Percentiles rank a stretch among this genome's conserved stretches.
Evolutionary conservation across 2,113 vertebrate genomes (phyloP).

Genomic region (Sclerurus mexicanus): DNA sequence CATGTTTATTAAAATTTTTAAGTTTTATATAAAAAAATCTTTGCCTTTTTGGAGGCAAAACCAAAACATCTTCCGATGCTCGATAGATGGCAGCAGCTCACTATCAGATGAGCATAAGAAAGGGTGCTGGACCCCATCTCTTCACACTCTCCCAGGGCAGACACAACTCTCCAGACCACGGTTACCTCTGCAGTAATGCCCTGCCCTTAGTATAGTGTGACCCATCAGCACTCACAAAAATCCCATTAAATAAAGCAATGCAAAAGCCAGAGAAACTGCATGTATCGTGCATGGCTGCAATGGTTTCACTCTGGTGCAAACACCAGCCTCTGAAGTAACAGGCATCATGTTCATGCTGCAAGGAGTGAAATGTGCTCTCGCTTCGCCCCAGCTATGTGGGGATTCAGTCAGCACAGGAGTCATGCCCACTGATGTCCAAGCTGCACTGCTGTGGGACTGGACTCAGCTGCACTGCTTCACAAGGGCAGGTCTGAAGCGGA

Average conservation of each 20-base stretch:
- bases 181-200: background rate
- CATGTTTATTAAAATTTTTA: slow-evolving; percentile 35
- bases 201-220: background rate
- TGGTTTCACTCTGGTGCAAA: background rate
- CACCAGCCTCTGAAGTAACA: background rate
- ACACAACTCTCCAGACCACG: background rate
- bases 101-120: slow-evolving; percentile 7
- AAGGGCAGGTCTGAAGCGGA: background rate
- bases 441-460: background rate
- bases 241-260: background rate
- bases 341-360: rapidly evolving
- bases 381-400: rapidly evolving
- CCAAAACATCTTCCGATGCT: background rate
- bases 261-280: slow-evolving; percentile 20
- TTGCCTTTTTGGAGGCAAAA: slow-evolving; percentile 16
- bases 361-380: rapidly evolving
- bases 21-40: background rate
- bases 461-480: background rate
- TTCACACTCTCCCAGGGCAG: background rate
- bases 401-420: background rate
- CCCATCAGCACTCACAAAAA: background rate
- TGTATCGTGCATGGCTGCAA: rapidly evolving
- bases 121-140: background rate
- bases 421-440: rapidly evolving
- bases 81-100: slow-evolving; percentile 60